Percentiles rank a stretch among this genome's conserved stretches.
These are phyloP conservation scores for Tridacna gigas DNA, from an alignment of 2,888 invertebrate genomes.

Conservation along the genomic window DNA sequence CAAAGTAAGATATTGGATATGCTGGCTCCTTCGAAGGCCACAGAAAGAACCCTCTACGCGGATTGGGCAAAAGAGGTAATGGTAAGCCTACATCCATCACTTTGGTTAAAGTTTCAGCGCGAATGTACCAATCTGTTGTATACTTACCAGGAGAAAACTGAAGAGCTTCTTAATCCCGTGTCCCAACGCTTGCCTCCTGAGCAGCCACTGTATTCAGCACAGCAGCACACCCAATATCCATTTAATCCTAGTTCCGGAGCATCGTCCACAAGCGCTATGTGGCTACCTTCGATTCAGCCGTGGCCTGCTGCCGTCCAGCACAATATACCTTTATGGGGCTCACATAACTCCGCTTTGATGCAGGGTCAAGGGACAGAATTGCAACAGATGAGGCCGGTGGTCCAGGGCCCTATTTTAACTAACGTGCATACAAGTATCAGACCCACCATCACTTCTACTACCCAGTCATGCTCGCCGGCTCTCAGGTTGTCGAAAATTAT, in stretches of 20 bases:
- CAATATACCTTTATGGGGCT: too few species aligned
- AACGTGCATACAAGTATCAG: conserved; percentile 18
- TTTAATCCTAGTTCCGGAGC: too few species aligned
- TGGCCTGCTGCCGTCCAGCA: too few species aligned
- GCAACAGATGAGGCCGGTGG: conserved; percentile 32
- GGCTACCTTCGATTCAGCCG: too few species aligned
- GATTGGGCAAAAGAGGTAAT: conserved; percentile 49
- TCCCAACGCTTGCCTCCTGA: too few species aligned
- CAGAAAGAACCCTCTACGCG: conserved; percentile 37
- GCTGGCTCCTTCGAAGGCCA: conserved; percentile 45
- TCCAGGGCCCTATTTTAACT: conserved; percentile 13
- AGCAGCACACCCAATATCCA: too few species aligned
- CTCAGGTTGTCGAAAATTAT: conserved; percentile 25
- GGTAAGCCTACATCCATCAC: conserved; percentile 41
- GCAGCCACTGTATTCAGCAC: too few species aligned
- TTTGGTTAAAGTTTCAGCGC: conserved; percentile 44
- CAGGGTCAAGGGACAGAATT: conserved; percentile 32
- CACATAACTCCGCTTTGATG: conserved; percentile 31
- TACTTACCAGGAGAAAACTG: conserved; percentile 45
- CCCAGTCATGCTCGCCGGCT: conserved; percentile 3
- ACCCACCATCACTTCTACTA: conserved; percentile 26
- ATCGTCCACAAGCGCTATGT: too few species aligned
- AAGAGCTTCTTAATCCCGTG: too few species aligned
- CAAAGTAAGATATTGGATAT: conserved; percentile 43
- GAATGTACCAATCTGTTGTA: conserved; percentile 42